Percentiles rank a stretch among this genome's conserved stretches.
Conservation (phyloP, 2,113 vertebrate genomes). For the Lophochroa leadbeateri region DNA sequence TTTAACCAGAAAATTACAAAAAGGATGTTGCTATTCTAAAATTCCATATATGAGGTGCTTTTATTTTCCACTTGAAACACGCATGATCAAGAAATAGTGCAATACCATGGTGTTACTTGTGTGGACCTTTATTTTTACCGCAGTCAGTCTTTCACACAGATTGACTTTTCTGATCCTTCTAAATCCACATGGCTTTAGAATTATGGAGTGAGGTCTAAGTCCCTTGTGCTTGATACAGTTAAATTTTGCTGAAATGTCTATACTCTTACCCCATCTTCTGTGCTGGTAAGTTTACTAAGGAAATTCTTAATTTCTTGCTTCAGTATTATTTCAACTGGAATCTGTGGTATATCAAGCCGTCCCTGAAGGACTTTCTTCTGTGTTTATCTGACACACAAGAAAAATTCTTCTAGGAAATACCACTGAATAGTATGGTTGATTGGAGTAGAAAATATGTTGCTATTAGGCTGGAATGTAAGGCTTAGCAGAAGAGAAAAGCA, state of each 20-base stretch:
- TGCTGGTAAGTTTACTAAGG: neutral
- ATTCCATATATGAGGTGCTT: neutral
- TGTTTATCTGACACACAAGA: constrained; percentile 54
- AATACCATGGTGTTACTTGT: neutral
- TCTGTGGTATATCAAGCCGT: constrained; percentile 17
- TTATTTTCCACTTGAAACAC: neutral
- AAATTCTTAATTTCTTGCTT: constrained; percentile 23
- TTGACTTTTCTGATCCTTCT: neutral
- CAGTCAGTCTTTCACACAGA: neutral
- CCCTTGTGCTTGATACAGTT: neutral
- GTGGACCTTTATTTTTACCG: neutral
- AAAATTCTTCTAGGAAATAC: constrained; percentile 55
- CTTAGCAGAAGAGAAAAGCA: constrained; percentile 38
- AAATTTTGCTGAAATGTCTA: neutral
- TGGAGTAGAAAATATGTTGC: constrained; percentile 47
- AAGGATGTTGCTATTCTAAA: neutral
- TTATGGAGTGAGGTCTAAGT: neutral
- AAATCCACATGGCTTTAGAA: neutral
- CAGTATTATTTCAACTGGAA: constrained; percentile 18
- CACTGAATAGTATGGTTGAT: constrained; percentile 42
- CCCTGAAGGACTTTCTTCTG: constrained; percentile 27
- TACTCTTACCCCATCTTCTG: neutral
- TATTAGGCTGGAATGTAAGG: constrained; percentile 49
- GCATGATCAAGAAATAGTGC: neutral
- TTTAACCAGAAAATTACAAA: neutral